These are phyloP conservation scores for Macropis europaea DNA, from an alignment of 2,888 invertebrate genomes.

Conservation along the genomic window DNA sequence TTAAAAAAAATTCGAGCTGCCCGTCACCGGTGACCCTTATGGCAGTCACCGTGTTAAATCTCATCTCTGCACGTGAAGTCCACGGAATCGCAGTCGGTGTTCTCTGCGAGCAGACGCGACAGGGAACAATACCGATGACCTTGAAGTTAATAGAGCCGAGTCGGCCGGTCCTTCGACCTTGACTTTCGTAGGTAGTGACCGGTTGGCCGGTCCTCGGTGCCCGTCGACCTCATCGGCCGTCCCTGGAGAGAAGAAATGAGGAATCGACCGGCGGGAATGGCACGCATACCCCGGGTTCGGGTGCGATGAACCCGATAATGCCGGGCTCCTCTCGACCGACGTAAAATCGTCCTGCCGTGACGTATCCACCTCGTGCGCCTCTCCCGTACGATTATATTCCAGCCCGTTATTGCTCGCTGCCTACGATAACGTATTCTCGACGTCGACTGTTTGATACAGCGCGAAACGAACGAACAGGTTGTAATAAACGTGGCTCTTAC, in stretches of 20 bases:
- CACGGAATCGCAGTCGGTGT: too few relatives aligned
- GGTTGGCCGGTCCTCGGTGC: neutral
- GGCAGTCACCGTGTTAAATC: too few relatives aligned
- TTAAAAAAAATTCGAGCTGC: too few relatives aligned
- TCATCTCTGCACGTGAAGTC: too few relatives aligned
- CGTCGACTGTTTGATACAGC: too few relatives aligned
- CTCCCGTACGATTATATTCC: neutral
- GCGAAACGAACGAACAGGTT: too few relatives aligned
- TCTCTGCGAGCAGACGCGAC: too few relatives aligned
- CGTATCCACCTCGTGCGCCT: conserved; percentile 10
- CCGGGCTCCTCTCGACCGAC: neutral
- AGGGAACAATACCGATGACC: conserved; percentile 39
- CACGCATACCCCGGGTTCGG: conserved; percentile 34
- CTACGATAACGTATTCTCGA: too few relatives aligned
- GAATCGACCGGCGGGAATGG: conserved; percentile 42
- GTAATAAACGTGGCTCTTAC: too few relatives aligned
- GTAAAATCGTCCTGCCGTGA: conserved; percentile 36
- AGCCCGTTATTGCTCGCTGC: too few relatives aligned
- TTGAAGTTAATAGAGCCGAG: conserved; percentile 31
- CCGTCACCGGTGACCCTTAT: too few relatives aligned
- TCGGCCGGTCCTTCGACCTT: conserved; percentile 32
- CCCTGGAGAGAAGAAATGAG: conserved; percentile 45
- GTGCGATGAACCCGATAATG: conserved; percentile 55
- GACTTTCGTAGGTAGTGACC: conserved; percentile 23
- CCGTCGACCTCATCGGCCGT: conserved; percentile 23